Base-by-base conservation (phyloP, 2,113 vertebrate species). In the Litocranius walleri region DNA sequence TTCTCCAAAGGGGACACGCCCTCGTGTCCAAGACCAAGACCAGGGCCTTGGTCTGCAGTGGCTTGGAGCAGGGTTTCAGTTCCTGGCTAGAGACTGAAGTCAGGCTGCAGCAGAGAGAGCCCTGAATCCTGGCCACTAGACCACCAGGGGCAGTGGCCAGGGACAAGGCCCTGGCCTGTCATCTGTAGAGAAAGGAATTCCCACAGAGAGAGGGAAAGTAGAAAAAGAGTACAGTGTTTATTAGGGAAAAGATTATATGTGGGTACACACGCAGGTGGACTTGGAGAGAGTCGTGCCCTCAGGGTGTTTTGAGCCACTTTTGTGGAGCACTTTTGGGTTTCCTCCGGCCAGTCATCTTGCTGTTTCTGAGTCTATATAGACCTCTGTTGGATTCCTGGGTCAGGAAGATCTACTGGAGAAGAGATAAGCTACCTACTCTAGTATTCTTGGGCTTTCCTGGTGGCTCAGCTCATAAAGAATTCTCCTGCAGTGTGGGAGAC, bases 1-100 rank as follows among this genome's bases (percentile, higher is more conserved):
- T 33, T 48, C 81, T 40, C 57, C 40, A 5, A 13, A 36, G 16
- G 45, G 45, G n/a, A 19, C 0, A 0, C 0, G 5, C 74, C 36
- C 36, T 29, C 5, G 2, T n/a, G n/a, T n/a, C n/a, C n/a, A n/a
- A n/a, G n/a, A n/a, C n/a, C n/a, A n/a, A n/a, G n/a, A n/a, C n/a
- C n/a, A n/a, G n/a, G 40, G 12, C 40, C 23, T 43, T 43, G 36
- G 71, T 77, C 12, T 77, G 40, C 71, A 77, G 40, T 43, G 36
- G 23, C 40, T 43, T 43, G 71, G 43, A 43, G 71, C 71, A 77
- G 71, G 40, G 71, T 77, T 77, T 77, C 40, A 43, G 71, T 43
- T 77, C 40, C 40, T 43, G 40, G 13, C 71, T 12, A 77, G 71
- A 77, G 71, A 43, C 71, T 77, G 3, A 25, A 43, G 23, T 43